Conservation (phyloP, 2,797 vertebrate genomes). For the Gila robusta region DNA sequence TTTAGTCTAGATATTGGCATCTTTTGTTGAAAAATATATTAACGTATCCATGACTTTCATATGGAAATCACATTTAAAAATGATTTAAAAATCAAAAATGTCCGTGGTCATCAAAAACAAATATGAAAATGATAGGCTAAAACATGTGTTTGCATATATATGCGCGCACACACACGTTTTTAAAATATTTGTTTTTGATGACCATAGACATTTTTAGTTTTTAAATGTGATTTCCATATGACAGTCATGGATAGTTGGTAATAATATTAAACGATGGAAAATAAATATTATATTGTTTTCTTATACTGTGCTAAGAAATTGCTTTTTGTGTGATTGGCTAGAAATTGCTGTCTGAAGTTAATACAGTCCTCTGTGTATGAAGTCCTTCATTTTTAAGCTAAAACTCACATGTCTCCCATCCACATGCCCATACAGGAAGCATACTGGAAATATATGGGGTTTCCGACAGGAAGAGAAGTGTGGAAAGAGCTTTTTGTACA, state of each 20-base stretch:
- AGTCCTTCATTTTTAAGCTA: conserved; percentile 1
- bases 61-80: no score
- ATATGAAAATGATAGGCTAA: no score
- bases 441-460: conserved; percentile 17
- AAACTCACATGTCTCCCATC: neutral
- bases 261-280: no score
- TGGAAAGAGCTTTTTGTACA: neutral
- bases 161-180: no score
- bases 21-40: no score
- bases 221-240: neutral
- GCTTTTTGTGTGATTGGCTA: neutral
- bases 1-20: no score
- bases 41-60: no score
- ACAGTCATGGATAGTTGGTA: neutral
- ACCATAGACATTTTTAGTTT: neutral
- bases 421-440: neutral
- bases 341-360: neutral
- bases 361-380: neutral
- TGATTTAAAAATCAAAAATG: no score
- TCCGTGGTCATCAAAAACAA: no score
- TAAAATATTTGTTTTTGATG: neutral
- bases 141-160: no score
- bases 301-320: no score
- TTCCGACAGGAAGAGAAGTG: conserved; percentile 1
- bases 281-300: no score